Conservation (phyloP, 2,113 vertebrate species). For the Mastomys coucha region DNA sequence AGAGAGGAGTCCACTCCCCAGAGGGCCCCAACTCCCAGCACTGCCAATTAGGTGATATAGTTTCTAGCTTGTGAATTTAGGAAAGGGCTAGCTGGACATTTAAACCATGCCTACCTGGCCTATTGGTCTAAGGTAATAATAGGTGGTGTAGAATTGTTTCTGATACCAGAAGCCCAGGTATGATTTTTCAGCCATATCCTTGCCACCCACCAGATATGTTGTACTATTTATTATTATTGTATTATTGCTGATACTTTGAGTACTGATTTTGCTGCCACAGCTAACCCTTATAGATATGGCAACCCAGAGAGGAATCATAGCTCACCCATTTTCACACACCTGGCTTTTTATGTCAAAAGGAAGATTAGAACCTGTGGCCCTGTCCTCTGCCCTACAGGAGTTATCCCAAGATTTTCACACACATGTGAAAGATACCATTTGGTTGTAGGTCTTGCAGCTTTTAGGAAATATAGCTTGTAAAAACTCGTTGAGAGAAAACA, state of each 20-base stretch:
- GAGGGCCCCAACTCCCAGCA: background rate
- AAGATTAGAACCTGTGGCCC: constrained; percentile 45
- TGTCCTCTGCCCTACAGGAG: background rate
- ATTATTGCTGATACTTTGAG: background rate
- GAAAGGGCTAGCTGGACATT: background rate
- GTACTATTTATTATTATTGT: background rate
- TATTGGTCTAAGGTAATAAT: background rate
- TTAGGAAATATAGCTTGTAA: constrained; percentile 81
- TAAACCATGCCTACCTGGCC: background rate
- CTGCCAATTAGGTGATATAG: background rate
- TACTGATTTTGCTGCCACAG: background rate
- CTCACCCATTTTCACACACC: background rate
- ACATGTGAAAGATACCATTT: constrained; percentile 77
- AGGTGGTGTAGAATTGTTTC: background rate
- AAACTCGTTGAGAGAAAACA: constrained; percentile 79
- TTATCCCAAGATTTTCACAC: constrained; percentile 46
- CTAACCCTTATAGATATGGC: background rate
- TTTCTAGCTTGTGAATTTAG: background rate
- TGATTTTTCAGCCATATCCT: background rate
- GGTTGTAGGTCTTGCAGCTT: constrained; percentile 74
- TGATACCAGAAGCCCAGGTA: background rate
- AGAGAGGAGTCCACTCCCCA: background rate
- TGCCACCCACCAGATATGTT: background rate
- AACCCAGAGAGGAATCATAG: background rate
- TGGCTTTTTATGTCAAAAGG: background rate